Evolutionary conservation across 2,113 vertebrate species (phyloP).

Genomic region (Calidris pygmaea): DNA sequence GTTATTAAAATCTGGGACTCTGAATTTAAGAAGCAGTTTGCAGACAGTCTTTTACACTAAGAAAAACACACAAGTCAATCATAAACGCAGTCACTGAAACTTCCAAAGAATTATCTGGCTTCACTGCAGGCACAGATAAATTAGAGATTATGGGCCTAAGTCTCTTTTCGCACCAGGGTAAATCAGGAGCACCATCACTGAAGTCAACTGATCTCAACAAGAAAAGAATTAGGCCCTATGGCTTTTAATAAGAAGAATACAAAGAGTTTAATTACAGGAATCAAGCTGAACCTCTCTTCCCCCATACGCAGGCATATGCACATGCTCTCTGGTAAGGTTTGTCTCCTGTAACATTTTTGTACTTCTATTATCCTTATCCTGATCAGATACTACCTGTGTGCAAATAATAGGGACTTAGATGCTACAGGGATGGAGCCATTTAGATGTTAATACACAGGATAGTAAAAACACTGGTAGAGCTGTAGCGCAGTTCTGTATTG

Average conservation of each 20-base stretch:
- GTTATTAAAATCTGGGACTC: not conserved
- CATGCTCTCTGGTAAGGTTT: not conserved
- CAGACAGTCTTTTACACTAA: not conserved
- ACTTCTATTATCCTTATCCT: not conserved
- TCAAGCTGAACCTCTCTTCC: not conserved
- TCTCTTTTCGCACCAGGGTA: not conserved
- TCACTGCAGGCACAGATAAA: slow-evolving; percentile 61
- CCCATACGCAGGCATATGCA: not conserved
- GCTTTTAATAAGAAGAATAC: slow-evolving; percentile 29
- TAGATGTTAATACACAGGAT: not conserved
- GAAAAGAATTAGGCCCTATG: slow-evolving; percentile 56
- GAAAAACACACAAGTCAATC: slow-evolving; percentile 5
- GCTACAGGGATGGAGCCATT: not conserved
- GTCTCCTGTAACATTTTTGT: not conserved
- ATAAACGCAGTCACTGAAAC: slow-evolving; percentile 8
- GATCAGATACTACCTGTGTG: not conserved
- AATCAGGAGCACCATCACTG: slow-evolving; percentile 18
- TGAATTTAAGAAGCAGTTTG: slow-evolving; percentile 1
- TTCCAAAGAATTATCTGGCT: slow-evolving; percentile 46
- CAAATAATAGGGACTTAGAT: not conserved
- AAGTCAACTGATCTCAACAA: slow-evolving; percentile 48
- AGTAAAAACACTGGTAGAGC: not conserved
- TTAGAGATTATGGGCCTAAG: slow-evolving; percentile 50
- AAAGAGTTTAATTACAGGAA: slow-evolving; percentile 45
- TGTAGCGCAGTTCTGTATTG: not conserved